These are phyloP conservation scores for Salminus brasiliensis DNA, from an alignment of 2,113 vertebrate species.

Conservation along the genomic window DNA sequence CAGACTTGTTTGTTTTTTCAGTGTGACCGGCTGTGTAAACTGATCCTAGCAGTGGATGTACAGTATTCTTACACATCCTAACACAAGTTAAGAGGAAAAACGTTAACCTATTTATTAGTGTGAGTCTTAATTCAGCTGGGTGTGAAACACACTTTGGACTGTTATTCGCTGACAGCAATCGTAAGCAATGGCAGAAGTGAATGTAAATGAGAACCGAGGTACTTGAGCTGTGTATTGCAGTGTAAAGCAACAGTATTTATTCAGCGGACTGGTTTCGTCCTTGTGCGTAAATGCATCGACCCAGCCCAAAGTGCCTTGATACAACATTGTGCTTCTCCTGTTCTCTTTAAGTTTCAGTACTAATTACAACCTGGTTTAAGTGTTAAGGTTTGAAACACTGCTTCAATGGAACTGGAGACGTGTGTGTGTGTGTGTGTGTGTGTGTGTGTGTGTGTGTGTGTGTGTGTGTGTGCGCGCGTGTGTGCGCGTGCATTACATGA, in stretches of 20 bases:
- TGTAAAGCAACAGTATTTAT: slow-evolving; percentile 38
- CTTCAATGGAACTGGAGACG: not conserved
- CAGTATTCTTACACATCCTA: not conserved
- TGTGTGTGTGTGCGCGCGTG: slow-evolving; percentile 11
- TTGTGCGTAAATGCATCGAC: slow-evolving; percentile 1
- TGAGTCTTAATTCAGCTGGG: slow-evolving; percentile 9
- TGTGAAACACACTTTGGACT: not conserved
- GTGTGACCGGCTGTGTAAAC: not conserved
- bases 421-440: slow-evolving; percentile 7
- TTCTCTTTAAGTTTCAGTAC: not conserved
- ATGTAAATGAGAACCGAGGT: slow-evolving; percentile 3
- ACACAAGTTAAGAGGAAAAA: not conserved
- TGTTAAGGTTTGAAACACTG: not conserved
- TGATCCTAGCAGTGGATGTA: not conserved
- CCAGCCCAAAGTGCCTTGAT: slow-evolving; percentile 46
- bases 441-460: not conserved
- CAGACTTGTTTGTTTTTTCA: not conserved
- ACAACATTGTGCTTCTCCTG: not conserved
- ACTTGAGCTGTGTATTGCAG: slow-evolving; percentile 14
- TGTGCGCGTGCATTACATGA: not conserved
- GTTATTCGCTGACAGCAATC: slow-evolving; percentile 13
- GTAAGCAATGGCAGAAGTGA: slow-evolving; percentile 11
- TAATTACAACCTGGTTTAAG: not conserved
- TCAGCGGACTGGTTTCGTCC: not conserved
- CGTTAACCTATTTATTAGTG: not conserved